phyloP scores from a whole-genome alignment of 37 sponge, comb jelly and placozoan species.

The Chondrilla cf. caribensis region DNA sequence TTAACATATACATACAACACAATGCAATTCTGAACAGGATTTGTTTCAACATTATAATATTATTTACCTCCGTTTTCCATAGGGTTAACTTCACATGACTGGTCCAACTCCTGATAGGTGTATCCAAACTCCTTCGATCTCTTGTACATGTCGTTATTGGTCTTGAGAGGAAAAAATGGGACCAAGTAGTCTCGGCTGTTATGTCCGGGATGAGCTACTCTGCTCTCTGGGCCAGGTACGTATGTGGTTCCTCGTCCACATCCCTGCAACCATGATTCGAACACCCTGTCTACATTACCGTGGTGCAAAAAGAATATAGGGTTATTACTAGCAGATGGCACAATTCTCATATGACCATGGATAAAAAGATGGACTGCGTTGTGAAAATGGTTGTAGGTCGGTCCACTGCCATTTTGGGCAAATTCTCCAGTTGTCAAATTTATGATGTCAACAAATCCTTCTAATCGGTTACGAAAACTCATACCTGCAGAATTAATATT shows the following conservation, averaged over 20 bases:
- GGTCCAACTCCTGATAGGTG: neutral
- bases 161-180: constrained; percentile 58
- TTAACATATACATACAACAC: no score
- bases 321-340: neutral
- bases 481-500: no score
- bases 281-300: constrained; percentile 55
- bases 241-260: neutral
- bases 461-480: neutral
- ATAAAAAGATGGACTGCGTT: neutral
- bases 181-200: constrained; percentile 31
- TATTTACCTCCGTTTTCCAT: no score
- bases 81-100: no score
- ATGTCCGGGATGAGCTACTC: constrained; percentile 34
- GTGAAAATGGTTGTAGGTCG: neutral
- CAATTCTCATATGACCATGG: neutral
- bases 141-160: constrained; percentile 47
- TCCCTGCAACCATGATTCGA: constrained; percentile 43
- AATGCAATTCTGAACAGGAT: no score
- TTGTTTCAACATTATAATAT: no score
- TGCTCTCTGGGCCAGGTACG: neutral
- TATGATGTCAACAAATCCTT: neutral
- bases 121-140: constrained; percentile 43
- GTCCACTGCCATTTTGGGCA: neutral
- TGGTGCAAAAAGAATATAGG: constrained; percentile 72
- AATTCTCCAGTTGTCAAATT: neutral